Evolutionary conservation across 2,797 vertebrate genomes (phyloP).

Genomic region (Gobionotothen gibberifrons): DNA sequence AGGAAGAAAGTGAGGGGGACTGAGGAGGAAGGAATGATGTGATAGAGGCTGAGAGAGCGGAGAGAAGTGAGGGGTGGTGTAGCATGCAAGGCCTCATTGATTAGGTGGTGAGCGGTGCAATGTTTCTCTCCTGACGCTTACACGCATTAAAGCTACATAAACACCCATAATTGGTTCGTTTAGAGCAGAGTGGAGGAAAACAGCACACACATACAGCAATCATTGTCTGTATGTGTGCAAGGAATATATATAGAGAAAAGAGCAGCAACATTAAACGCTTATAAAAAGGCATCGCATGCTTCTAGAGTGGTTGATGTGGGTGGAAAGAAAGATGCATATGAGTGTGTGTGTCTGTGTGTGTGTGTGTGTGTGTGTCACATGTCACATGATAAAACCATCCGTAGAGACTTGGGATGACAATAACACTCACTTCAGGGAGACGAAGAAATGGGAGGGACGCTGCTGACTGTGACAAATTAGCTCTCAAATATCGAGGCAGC

Average conservation of each 20-base stretch:
- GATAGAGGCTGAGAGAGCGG: slow-evolving; percentile 49
- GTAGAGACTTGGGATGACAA: slow-evolving; percentile 69
- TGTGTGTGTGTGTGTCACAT: slow-evolving; percentile 45
- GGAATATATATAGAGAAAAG: slow-evolving; percentile 47
- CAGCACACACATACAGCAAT: slow-evolving; percentile 45
- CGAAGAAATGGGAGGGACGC: slow-evolving; percentile 63
- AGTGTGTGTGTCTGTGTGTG: slow-evolving; percentile 41
- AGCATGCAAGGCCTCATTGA: slow-evolving; percentile 81
- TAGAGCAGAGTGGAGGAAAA: slow-evolving; percentile 66
- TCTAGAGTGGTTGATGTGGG: slow-evolving; percentile 44
- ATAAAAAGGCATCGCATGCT: slow-evolving; percentile 45
- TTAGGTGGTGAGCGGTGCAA: slow-evolving; percentile 82
- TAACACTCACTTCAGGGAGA: slow-evolving; percentile 71
- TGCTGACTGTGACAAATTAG: slow-evolving; percentile 80
- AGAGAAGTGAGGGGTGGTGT: slow-evolving; percentile 61
- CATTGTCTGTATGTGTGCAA: slow-evolving; percentile 36
- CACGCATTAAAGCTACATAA: slow-evolving; percentile 82
- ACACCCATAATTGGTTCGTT: slow-evolving; percentile 81
- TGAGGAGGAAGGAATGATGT: slow-evolving; percentile 45
- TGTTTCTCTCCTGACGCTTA: slow-evolving; percentile 82
- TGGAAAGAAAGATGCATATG: slow-evolving; percentile 40
- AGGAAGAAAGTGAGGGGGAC: slow-evolving; percentile 37
- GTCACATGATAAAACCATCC: slow-evolving; percentile 76
- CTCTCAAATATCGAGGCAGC: slow-evolving; percentile 54
- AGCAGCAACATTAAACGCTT: slow-evolving; percentile 61